Conservation (phyloP, 1,140 invertebrate genomes). For the Atopsyche davidsoni region DNA sequence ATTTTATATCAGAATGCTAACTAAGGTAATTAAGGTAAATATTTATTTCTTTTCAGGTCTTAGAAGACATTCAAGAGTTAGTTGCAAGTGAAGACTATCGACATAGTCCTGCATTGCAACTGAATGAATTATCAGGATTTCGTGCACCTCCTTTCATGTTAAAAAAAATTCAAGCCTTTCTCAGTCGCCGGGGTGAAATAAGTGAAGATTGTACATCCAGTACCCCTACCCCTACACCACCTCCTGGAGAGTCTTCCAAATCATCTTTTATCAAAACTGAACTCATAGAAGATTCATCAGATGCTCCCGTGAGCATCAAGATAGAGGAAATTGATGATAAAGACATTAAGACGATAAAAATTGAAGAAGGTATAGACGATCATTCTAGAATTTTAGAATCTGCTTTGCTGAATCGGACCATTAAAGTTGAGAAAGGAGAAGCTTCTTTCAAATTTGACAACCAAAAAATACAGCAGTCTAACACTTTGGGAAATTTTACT, state of each 20-base stretch:
- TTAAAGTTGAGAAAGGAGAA: slow-evolving; percentile 7
- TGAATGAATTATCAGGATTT: slow-evolving; percentile 65
- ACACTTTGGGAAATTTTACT: slow-evolving; percentile 23
- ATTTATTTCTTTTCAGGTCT: slow-evolving; percentile 44
- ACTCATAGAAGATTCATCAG: slow-evolving; percentile 22
- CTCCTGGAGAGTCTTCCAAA: slow-evolving; percentile 14
- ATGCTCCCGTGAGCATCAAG: slow-evolving; percentile 14
- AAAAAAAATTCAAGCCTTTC: slow-evolving; percentile 60
- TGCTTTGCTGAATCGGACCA: slow-evolving; percentile 5
- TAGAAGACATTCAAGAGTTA: slow-evolving; percentile 73
- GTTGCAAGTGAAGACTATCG: slow-evolving; percentile 66
- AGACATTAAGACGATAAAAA: slow-evolving; percentile 21
- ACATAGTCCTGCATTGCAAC: slow-evolving; percentile 57
- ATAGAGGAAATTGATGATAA: slow-evolving; percentile 18
- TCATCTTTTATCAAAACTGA: slow-evolving; percentile 18
- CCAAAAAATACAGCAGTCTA: neutral
- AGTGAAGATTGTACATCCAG: slow-evolving; percentile 28
- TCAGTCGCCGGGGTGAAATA: slow-evolving; percentile 35
- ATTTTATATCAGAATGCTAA: too few species aligned
- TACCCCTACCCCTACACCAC: slow-evolving; percentile 25
- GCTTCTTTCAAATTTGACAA: slow-evolving; percentile 4
- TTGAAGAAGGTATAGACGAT: slow-evolving; percentile 13
- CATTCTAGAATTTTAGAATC: slow-evolving; percentile 5
- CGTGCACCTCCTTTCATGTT: slow-evolving; percentile 66
- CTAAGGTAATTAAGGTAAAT: too few species aligned